Conservation (phyloP, 1,140 invertebrate genomes). For the Papilio xuthus region DNA sequence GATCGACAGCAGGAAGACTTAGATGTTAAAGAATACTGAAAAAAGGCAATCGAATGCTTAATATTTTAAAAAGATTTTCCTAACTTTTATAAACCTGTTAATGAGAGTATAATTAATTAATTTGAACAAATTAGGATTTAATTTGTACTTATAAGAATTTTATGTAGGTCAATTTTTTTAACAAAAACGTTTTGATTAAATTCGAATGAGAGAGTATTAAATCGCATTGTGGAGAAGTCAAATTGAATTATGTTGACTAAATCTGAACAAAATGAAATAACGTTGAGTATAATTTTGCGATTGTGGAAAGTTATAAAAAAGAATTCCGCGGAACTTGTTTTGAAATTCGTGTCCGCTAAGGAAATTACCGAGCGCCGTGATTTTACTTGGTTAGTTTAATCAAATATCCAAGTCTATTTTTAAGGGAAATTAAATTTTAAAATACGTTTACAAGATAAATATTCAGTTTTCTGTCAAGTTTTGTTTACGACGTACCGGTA, state of each 20-base stretch:
- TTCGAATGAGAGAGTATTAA: background rate
- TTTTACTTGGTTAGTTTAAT: conserved; percentile 3
- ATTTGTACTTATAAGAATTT: too few relatives aligned
- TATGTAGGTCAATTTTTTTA: background rate
- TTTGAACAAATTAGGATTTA: too few relatives aligned
- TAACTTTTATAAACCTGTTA: too few relatives aligned
- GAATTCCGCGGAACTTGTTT: background rate
- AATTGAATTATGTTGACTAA: background rate
- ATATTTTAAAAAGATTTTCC: too few relatives aligned
- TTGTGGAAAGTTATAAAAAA: conserved; percentile 7
- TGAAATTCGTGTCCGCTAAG: background rate
- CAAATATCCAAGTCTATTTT: background rate
- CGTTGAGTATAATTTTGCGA: background rate
- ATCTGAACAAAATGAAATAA: background rate
- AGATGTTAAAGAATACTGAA: too few relatives aligned
- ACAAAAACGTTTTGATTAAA: background rate
- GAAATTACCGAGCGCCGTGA: conserved; percentile 8
- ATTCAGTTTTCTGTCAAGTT: conserved; percentile 24
- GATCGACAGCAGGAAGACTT: too few relatives aligned
- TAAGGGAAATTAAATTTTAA: background rate
- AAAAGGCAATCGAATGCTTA: too few relatives aligned
- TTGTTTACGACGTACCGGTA: background rate
- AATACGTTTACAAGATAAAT: conserved; percentile 8
- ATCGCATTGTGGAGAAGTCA: background rate
- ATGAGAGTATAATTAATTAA: too few relatives aligned